These are phyloP conservation scores for Colaptes auratus DNA, from an alignment of 2,113 vertebrate genomes.

Conservation along the genomic window DNA sequence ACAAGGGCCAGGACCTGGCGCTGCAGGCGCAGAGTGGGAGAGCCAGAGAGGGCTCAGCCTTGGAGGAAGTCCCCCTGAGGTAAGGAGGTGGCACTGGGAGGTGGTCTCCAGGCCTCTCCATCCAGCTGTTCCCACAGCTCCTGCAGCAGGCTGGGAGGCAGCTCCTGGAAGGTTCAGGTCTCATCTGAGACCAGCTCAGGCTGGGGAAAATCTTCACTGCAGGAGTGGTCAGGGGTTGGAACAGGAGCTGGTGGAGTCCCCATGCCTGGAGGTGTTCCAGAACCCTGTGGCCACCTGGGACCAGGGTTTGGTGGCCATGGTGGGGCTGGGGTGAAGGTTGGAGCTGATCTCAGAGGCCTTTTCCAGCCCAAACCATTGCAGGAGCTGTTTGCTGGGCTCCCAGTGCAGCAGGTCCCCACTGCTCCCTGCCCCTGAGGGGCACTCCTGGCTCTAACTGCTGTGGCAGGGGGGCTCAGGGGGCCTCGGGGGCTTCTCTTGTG, in stretches of 20 bases:
- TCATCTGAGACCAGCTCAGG: neutral
- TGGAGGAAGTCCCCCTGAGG: rapidly evolving
- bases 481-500: neutral
- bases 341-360: too few relatives aligned
- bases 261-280: too few relatives aligned
- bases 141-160: rapidly evolving
- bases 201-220: too few relatives aligned
- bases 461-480: neutral
- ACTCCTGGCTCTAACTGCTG: neutral
- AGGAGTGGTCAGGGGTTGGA: too few relatives aligned
- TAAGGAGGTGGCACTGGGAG: neutral
- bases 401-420: neutral
- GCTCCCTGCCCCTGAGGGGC: neutral
- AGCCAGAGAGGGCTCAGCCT: neutral
- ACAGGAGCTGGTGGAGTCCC: too few relatives aligned
- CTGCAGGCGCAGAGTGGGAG: neutral
- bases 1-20: neutral
- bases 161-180: neutral
- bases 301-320: too few relatives aligned
- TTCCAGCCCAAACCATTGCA: too few relatives aligned
- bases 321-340: too few relatives aligned
- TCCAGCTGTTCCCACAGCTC: neutral
- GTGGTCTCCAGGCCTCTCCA: rapidly evolving
- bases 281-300: too few relatives aligned
- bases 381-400: too few relatives aligned